phyloP scores from a whole-genome alignment of 2,797 vertebrate genomes.

The Momotus momota region DNA sequence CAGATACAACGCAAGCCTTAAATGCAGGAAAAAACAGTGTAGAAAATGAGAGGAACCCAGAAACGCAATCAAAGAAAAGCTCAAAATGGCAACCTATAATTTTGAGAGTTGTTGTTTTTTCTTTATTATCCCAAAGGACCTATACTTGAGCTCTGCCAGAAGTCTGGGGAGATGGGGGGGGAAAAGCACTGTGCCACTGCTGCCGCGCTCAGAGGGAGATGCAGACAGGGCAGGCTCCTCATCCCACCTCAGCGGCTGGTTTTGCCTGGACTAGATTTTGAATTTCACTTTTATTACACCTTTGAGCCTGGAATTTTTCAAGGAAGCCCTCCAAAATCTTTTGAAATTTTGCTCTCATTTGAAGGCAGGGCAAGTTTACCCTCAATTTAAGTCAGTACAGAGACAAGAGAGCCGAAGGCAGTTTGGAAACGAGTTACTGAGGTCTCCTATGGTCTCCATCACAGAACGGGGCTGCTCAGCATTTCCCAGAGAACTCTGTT shows the following conservation, averaged over 20 bases:
- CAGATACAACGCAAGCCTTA: background rate
- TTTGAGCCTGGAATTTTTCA: background rate
- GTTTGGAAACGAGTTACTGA: background rate
- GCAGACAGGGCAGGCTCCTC: background rate
- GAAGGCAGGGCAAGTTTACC: background rate
- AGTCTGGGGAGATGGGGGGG: background rate
- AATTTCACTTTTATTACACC: background rate
- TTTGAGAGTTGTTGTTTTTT: background rate
- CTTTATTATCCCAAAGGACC: background rate
- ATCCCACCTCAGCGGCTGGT: background rate
- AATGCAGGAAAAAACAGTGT: background rate
- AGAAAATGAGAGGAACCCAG: background rate
- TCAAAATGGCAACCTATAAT: background rate
- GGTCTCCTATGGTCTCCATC: background rate
- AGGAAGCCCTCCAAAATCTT: background rate
- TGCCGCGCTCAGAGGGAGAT: background rate
- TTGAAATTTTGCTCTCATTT: background rate
- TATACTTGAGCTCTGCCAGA: background rate
- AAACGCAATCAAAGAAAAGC: background rate
- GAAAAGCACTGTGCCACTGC: background rate
- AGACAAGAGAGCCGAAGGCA: background rate
- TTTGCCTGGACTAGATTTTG: background rate
- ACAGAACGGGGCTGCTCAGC: background rate
- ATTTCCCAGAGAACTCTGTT: background rate
- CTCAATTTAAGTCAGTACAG: background rate